Base-by-base conservation (phyloP, 2,797 vertebrate genomes). In the Gymnothorax reevesii region DNA sequence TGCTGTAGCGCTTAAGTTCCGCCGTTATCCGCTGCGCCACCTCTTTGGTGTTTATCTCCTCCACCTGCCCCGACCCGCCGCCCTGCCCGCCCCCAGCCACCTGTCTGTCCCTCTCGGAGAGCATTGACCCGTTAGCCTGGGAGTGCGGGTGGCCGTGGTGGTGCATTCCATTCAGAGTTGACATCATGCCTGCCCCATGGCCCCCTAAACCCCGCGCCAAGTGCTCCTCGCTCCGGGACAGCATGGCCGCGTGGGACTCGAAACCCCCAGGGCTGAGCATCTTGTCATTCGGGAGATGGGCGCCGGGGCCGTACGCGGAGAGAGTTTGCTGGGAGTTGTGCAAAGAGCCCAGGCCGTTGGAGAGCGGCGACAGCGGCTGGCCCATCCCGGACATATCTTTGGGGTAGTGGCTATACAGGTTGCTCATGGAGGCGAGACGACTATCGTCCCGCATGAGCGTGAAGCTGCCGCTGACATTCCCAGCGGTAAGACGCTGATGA, bases 31-130 rank as follows among this genome's bases (percentile, higher is more conserved):
- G 89, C 93, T 99, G 98, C 75, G 98, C 98, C 94, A 99, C 98
- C 93, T 99, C 98, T 92, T 98, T 99, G 88, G 98, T 99, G 97
- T 99, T 98, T 95, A 99, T 99, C 91, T 99, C 98, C 93, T 99
- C 98, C 86, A 97, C 97, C 93, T 98, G 97, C 7, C 96, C 97
- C 7, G 96, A 96, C 87, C 95, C 95, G 4, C 94, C 94, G 84
- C 96, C 95, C 86, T 97, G 97, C 8, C 95, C 95, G 2, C 94
- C 95, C 57, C 95, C 93, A 57, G 93, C 94, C n/a, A 94, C 93
- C 90, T 97, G 97, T 71, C 97, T 93, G 86, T 98, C 97, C 91
- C 97, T 94, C 49, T 98, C 97, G 60, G 96, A 96, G 89, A 98
- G 94, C 92, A 98, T 95, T 86, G 97, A 96, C 8, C 96, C 95